Evolutionary conservation across 2,888 invertebrate genomes (phyloP), one percentile per base, ranked within the genome.

Genomic region (Neria commutata): DNA sequence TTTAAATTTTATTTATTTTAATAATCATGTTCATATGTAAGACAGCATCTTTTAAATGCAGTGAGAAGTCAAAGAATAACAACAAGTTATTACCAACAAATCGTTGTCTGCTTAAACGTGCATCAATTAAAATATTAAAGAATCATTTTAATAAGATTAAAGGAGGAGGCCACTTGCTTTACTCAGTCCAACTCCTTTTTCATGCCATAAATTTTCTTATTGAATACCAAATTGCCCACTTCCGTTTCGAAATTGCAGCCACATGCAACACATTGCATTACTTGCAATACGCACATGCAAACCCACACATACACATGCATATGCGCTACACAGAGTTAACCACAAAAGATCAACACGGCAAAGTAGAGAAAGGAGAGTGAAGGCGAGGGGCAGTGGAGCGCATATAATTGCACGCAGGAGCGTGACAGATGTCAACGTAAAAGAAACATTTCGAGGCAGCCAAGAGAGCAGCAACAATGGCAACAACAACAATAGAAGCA

Each of bases 391-490:
- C 65, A 66, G 67, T 64, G 66, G 64, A 67, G 60, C 64, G 64
- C 49, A 63, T 65, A 65, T 69, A 69, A 69, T 67, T 67, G 68
- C 67, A 69, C 68, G 65, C 68, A 63, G 62, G 67, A 67, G 68
- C 66, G 68, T 69, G 68, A 67, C 68, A 69, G 68, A 69, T 69
- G 68, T 69, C 68, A 67, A 67, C 66, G 65, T 63, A 63, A 64
- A 67, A 64, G 67, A 66, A 69, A 64, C 68, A 67, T 67, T 66
- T 25, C 50, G 34, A 17, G 29, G 25, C 37, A 40, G 40, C 40
- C 29, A 29, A 48, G 19, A 17, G 17, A 25, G 40, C 21, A 16
- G 21, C 42, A 40, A 19, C 52, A 26, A n/a, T 8, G 48, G 17
- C 47, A 48, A 23, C 29, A 48, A 29, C 33, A 25, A 5, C 48